Evolutionary conservation across 2,888 invertebrate genomes (phyloP).

Genomic region (Mechanitis mazaeus): DNA sequence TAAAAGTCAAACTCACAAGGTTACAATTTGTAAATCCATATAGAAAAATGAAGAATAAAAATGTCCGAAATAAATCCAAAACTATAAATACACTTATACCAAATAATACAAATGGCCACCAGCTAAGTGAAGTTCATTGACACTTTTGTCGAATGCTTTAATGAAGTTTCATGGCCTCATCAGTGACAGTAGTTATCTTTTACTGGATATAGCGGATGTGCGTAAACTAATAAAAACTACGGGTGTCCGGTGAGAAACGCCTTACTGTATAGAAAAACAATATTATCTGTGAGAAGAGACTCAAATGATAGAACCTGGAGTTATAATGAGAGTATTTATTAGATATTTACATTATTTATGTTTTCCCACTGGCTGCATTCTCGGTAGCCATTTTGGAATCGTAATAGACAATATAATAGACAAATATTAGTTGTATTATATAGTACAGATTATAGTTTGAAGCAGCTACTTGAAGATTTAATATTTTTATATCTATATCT

Average conservation of each 20-base stretch:
- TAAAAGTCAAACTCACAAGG: too few relatives aligned
- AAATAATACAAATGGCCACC: too few relatives aligned
- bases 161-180: not conserved
- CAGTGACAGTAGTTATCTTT: constrained; percentile 2
- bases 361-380: not conserved
- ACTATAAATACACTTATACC: too few relatives aligned
- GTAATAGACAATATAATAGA: too few relatives aligned
- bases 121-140: too few relatives aligned
- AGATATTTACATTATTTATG: constrained; percentile 1
- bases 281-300: constrained; percentile 8
- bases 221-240: constrained; percentile 25
- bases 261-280: constrained; percentile 12
- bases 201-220: constrained; percentile 27
- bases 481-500: too few relatives aligned
- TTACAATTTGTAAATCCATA: too few relatives aligned
- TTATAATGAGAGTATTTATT: constrained; percentile 4
- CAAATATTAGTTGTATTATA: too few relatives aligned
- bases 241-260: constrained; percentile 18
- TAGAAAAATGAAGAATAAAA: too few relatives aligned
- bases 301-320: constrained; percentile 5
- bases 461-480: too few relatives aligned
- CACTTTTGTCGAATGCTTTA: not conserved
- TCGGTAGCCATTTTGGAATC: not conserved
- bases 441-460: too few relatives aligned
- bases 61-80: too few relatives aligned